Conservation (phyloP, 2,113 vertebrate genomes). For the Anolis sagrei region DNA sequence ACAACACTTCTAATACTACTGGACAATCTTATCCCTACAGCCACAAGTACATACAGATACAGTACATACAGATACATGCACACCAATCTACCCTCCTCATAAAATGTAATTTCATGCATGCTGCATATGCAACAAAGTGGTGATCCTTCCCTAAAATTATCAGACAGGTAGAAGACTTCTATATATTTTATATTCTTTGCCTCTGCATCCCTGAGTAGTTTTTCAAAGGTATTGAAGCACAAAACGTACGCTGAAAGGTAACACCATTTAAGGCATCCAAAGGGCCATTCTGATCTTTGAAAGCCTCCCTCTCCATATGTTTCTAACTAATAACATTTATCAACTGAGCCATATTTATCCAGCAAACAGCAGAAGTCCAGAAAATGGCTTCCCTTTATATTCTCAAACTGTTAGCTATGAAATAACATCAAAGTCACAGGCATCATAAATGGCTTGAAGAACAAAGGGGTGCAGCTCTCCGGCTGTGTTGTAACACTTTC, state of each 20-base stretch:
- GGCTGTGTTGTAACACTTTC: not conserved
- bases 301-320: constrained; percentile 6
- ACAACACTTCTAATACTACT: not conserved
- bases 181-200: not conserved
- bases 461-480: constrained; percentile 1
- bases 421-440: not conserved
- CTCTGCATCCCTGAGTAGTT: not conserved
- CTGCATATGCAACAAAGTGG: constrained; percentile 14
- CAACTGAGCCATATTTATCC: not conserved
- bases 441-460: not conserved
- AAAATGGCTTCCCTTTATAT: constrained; percentile 4
- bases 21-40: not conserved
- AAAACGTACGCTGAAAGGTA: not conserved
- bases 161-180: not conserved
- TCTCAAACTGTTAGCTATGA: not conserved
- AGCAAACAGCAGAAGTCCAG: not conserved
- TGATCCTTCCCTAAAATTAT: not conserved
- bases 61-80: not conserved
- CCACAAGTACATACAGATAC: not conserved
- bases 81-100: not conserved
- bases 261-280: not conserved
- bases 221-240: not conserved
- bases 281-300: not conserved
- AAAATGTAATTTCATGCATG: not conserved
- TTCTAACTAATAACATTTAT: constrained; percentile 4